A percentile compares a stretch with the other conserved stretches of the same genome.
Conservation (phyloP, 2,113 vertebrate species). For the Thalassarche chlororhynchos region DNA sequence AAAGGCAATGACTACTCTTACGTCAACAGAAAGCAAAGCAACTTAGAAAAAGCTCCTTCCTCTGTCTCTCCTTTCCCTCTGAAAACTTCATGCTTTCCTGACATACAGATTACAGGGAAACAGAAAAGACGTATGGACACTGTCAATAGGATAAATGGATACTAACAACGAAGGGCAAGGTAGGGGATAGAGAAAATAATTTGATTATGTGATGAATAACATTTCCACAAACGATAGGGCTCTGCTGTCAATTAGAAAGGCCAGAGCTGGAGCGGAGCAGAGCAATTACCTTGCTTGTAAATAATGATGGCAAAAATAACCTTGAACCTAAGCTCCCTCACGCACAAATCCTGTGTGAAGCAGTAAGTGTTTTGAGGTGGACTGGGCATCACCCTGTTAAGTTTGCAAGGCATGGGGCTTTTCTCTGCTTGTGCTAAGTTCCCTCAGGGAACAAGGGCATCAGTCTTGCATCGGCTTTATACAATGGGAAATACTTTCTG, state of each 20-base stretch:
- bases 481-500: neutral
- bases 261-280: neutral
- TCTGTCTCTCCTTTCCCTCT: neutral
- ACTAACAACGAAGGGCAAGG: neutral
- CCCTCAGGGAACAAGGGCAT: rapidly evolving
- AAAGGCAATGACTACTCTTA: neutral
- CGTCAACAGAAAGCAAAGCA: neutral
- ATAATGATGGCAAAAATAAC: neutral
- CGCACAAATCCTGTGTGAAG: neutral
- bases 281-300: neutral
- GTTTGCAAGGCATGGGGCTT: neutral
- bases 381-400: neutral
- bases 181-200: neutral
- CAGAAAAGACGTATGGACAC: neutral
- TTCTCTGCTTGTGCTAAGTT: neutral
- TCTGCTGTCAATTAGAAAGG: neutral
- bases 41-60: neutral
- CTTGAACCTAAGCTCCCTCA: neutral
- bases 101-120: neutral
- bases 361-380: neutral
- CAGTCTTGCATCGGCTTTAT: neutral
- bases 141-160: neutral
- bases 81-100: neutral
- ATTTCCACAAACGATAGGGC: neutral
- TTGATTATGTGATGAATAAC: neutral